Base-by-base conservation (phyloP, 1,140 invertebrate species). In the Procambarus clarkii region DNA sequence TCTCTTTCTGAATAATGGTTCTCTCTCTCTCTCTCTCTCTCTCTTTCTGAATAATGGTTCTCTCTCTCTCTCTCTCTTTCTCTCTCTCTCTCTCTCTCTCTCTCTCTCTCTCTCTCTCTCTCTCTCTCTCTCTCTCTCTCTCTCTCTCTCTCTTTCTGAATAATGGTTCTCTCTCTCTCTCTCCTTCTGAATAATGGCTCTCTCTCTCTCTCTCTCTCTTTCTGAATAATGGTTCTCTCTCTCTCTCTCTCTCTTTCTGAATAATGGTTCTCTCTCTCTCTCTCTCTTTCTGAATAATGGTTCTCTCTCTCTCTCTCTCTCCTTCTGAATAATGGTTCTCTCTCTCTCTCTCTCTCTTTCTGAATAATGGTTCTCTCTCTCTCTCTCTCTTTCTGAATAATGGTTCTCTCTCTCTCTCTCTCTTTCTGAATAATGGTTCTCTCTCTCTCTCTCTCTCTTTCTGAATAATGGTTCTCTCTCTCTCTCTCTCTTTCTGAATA, bases 81-180 rank as follows among this genome's bases (percentile, higher is more conserved):
- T 80, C 78, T 50, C 78, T 80, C 78, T 80, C 78, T 50, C 48
- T 80, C 5, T 50, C 78, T 80, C 78, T 50, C 78, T 80, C 78
- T 80, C 78, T 50, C 48, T 80, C 5, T 50, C 78, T 80, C 78
- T 50, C 78, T 80, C 78, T 80, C 78, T 50, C 48, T 80, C 5
- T 50, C 78, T 80, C 78, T 50, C 78, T 80, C 78, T 80, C 78
- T 50, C 48, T 80, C 5, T 50, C 78, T 80, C 78, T 50, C 78
- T 80, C 78, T 80, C 78, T 50, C 48, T 80, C 5, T 50, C 78
- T 80, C 78, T 50, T n/a, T n/a, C n/a, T n/a, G n/a, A n/a, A n/a
- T n/a, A n/a, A n/a, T n/a, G n/a, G n/a, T n/a, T n/a, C n/a, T 80
- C 78, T 80, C 78, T 50, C 48, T 80, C 5, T 50, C 78, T 80